Percentiles rank a stretch among this genome's conserved stretches.
These are phyloP conservation scores for Lampris megalopsis DNA, from an alignment of 2,113 vertebrate species.

Conservation along the genomic window DNA sequence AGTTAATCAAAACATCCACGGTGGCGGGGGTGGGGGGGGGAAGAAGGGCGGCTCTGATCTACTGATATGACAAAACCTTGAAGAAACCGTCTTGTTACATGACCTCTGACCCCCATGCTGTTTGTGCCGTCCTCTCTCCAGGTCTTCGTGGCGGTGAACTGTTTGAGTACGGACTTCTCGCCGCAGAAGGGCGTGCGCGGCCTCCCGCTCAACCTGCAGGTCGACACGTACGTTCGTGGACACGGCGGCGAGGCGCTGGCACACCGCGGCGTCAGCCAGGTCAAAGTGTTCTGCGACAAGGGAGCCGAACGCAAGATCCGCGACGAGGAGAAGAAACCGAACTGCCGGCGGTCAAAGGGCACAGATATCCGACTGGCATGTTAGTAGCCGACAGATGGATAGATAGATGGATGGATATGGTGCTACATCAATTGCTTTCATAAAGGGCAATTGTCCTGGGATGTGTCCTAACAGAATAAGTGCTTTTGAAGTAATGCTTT, in stretches of 20 bases:
- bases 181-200: slow-evolving; percentile 99
- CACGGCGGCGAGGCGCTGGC: slow-evolving; percentile 98
- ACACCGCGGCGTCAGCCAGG: slow-evolving; percentile 97
- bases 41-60: no score
- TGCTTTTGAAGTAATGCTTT: no score
- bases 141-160: slow-evolving; percentile 99
- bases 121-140: slow-evolving; percentile 51
- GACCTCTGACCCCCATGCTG: no score
- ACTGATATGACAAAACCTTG: no score
- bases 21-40: no score
- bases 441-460: no score
- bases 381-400: no score
- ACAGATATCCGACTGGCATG: slow-evolving; percentile 82
- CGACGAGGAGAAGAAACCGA: slow-evolving; percentile 98
- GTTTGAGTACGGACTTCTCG: slow-evolving; percentile 98
- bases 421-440: no score
- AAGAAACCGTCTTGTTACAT: no score
- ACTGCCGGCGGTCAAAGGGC: slow-evolving; percentile 90
- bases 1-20: no score
- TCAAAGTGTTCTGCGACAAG: slow-evolving; percentile 99
- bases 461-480: no score
- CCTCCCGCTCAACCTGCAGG: slow-evolving; percentile 95
- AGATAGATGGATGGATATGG: no score
- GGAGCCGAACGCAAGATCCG: slow-evolving; percentile 98
- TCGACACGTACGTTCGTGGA: slow-evolving; percentile 99